Evolutionary conservation across 53 echinoderm and acorn worm genomes (phyloP).

Genomic region (Apostichopus leukothele): DNA sequence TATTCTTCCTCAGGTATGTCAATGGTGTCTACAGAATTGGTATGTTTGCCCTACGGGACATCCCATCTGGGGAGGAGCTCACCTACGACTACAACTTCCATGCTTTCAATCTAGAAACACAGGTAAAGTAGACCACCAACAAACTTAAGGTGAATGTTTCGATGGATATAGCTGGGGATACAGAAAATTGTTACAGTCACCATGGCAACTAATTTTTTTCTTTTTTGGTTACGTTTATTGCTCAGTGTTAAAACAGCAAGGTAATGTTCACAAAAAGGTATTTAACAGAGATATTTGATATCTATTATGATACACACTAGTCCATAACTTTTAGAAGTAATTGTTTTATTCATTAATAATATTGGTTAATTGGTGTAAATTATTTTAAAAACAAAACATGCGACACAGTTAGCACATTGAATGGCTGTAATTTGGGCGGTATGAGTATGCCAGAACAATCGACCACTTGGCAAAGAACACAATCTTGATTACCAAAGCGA

Average conservation of each 20-base stretch:
- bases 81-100: slow-evolving; percentile 99
- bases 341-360: too few species aligned
- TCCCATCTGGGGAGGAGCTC: slow-evolving; percentile 71
- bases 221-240: background rate
- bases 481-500: too few species aligned
- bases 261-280: background rate
- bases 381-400: too few species aligned
- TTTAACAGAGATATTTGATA: background rate
- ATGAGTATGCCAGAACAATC: too few species aligned
- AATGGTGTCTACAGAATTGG: slow-evolving; percentile 88
- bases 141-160: background rate
- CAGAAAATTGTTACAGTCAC: too few species aligned
- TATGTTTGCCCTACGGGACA: slow-evolving; percentile 86
- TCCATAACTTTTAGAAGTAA: background rate
- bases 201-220: too few species aligned
- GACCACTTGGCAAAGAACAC: too few species aligned
- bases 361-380: too few species aligned
- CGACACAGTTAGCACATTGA: too few species aligned
- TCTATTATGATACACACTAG: background rate
- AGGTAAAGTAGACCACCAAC: slow-evolving; percentile 57
- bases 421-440: too few species aligned
- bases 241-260: background rate
- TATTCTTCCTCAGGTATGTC: slow-evolving; percentile 61
- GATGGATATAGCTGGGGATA: too few species aligned
- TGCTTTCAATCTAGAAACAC: slow-evolving; percentile 93